A percentile compares a stretch with the other conserved stretches of the same genome.
phyloP scores from a whole-genome alignment of 2,888 invertebrate genomes.

The Drosophila picticornis region DNA sequence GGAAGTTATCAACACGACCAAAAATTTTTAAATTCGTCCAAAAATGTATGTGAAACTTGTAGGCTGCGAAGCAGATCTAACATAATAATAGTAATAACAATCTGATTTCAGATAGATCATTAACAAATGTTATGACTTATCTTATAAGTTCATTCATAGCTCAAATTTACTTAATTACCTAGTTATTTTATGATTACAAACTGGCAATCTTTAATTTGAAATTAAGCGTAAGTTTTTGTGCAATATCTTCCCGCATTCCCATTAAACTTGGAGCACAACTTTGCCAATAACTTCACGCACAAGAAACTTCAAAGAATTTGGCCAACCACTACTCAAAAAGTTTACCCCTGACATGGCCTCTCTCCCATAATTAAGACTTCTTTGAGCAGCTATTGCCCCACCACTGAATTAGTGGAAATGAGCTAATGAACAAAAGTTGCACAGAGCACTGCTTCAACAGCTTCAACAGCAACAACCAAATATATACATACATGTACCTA shows the following conservation, averaged over 20 bases:
- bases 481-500: slow-evolving; percentile 7
- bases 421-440: slow-evolving; percentile 74
- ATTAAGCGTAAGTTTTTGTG: slow-evolving; percentile 3
- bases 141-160: not conserved
- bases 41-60: not conserved
- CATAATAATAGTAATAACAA: not conserved
- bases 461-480: slow-evolving; percentile 25
- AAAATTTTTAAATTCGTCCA: not conserved
- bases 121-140: not conserved
- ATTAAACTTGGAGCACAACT: slow-evolving; percentile 24
- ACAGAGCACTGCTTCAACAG: slow-evolving; percentile 67
- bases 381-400: slow-evolving; percentile 22
- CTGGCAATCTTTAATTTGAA: not conserved
- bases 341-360: slow-evolving; percentile 9
- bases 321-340: slow-evolving; percentile 33
- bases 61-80: not conserved
- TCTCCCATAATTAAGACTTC: slow-evolving; percentile 69
- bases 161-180: not conserved
- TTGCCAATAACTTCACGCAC: slow-evolving; percentile 33
- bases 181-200: not conserved
- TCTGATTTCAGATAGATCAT: not conserved
- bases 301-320: slow-evolving; percentile 62
- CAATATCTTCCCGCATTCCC: not conserved
- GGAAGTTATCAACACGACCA: not conserved
- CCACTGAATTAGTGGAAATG: slow-evolving; percentile 62